Evolutionary conservation across 2,797 vertebrate species (phyloP).

Genomic region (Neosilurus hyrtlii): DNA sequence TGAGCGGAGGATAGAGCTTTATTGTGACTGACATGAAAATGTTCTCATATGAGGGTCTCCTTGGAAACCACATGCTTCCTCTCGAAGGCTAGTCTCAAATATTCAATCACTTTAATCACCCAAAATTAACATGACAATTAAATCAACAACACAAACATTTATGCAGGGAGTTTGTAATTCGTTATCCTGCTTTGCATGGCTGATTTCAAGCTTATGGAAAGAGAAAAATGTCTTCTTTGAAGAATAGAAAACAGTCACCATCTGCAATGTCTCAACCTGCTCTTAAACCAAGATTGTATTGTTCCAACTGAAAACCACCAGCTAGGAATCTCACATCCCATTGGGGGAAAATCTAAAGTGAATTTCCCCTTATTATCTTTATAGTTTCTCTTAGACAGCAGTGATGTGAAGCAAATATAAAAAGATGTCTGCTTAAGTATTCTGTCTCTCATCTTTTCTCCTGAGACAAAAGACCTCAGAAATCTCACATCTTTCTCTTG

Average conservation of each 20-base stretch:
- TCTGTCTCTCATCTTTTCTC: not conserved
- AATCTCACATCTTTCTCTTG: not conserved
- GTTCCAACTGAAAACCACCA: not conserved
- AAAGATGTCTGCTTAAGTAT: not conserved
- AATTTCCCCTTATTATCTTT: not conserved
- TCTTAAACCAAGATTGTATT: conserved; percentile 40
- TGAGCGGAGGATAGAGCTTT: conserved; percentile 59
- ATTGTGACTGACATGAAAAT: conserved; percentile 60
- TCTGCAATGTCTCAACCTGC: conserved; percentile 30
- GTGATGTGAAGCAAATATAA: not conserved
- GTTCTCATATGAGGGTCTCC: conserved; percentile 66
- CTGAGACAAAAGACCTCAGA: not conserved
- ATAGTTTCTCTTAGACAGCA: not conserved
- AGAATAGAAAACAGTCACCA: conserved; percentile 58
- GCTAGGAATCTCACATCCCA: not conserved
- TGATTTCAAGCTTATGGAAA: conserved; percentile 45
- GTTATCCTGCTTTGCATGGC: conserved; percentile 46
- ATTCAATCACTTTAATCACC: conserved; percentile 68
- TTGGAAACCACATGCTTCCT: conserved; percentile 69
- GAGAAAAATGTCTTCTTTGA: conserved; percentile 45
- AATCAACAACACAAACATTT: conserved; percentile 66
- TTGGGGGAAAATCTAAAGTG: not conserved
- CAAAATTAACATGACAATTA: conserved; percentile 71
- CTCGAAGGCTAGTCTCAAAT: conserved; percentile 62
- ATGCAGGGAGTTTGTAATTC: conserved; percentile 55